phyloP scores from a whole-genome alignment of 2,113 vertebrate species.

The Corythaixoides concolor region DNA sequence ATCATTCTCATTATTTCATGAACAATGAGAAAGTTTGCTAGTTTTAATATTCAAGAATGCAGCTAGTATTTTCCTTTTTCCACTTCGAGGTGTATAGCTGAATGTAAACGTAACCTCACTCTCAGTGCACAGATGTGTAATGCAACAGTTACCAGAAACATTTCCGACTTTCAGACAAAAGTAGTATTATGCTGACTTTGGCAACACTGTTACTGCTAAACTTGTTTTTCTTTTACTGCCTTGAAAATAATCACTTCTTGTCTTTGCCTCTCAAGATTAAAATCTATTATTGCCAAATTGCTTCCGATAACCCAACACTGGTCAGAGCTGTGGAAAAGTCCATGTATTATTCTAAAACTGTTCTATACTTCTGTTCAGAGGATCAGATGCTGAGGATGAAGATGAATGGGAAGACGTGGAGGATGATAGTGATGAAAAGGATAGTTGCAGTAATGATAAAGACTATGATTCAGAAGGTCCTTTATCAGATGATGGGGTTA shows the following conservation, averaged over 20 bases:
- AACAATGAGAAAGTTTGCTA: neutral
- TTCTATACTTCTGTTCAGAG: slow-evolving; percentile 42
- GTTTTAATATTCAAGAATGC: neutral
- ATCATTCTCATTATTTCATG: neutral
- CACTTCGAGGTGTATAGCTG: neutral
- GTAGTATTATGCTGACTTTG: neutral
- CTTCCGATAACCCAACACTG: neutral
- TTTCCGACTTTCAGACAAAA: neutral
- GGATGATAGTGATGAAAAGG: slow-evolving; percentile 60
- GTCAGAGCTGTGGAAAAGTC: neutral
- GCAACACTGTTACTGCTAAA: neutral
- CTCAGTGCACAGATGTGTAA: neutral
- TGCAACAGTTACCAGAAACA: neutral
- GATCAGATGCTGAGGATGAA: slow-evolving; percentile 56
- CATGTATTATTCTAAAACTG: neutral
- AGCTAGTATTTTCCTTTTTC: neutral
- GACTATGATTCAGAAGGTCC: slow-evolving; percentile 75
- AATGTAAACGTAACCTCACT: neutral
- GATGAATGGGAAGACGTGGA: slow-evolving; percentile 87
- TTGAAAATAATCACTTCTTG: neutral
- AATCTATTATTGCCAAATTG: neutral
- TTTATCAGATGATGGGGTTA: slow-evolving; percentile 69
- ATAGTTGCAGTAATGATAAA: slow-evolving; percentile 6
- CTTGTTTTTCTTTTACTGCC: neutral
- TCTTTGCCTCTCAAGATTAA: neutral